Percentiles rank a stretch among this genome's conserved stretches.
Conservation (phyloP, 2,113 vertebrate species). For the Phalacrocorax brasilianus region DNA sequence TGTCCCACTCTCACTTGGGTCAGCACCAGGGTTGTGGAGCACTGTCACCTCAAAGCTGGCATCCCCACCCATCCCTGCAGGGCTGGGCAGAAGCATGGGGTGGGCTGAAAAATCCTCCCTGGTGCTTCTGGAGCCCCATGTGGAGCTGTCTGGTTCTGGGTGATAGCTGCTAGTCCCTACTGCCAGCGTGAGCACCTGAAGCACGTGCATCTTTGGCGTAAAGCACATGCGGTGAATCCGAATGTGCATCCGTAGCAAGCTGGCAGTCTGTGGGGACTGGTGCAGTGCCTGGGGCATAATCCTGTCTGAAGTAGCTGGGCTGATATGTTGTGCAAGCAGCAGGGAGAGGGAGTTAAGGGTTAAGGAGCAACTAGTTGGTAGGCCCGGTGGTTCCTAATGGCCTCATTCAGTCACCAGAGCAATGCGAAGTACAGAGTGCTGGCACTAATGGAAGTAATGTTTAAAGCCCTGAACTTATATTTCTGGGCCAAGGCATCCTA, state of each 20-base stretch:
- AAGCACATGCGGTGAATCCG: fast-evolving
- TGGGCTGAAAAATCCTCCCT: too few relatives aligned
- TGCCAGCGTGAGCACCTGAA: background rate
- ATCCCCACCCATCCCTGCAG: background rate
- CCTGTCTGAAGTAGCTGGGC: background rate
- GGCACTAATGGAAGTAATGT: background rate
- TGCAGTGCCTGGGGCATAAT: background rate
- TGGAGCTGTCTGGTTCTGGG: background rate
- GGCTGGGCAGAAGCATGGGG: background rate
- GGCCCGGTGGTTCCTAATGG: background rate
- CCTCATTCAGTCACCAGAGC: background rate
- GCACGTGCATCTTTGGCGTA: fast-evolving
- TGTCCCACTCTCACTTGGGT: background rate
- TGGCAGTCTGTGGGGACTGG: background rate
- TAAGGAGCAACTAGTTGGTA: background rate
- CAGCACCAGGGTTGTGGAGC: background rate
- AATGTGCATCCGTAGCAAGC: fast-evolving
- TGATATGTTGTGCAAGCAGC: background rate
- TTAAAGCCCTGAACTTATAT: background rate
- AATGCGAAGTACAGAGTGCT: fast-evolving
- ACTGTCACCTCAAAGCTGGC: background rate
- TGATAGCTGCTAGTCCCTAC: fast-evolving
- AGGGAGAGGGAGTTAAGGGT: fast-evolving
- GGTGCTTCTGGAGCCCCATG: fast-evolving
- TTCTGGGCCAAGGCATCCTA: background rate